Evolutionary conservation across 2,888 invertebrate genomes (phyloP), one percentile per base, ranked within the genome.

Genomic region (Trichogramma dendrolimi): DNA sequence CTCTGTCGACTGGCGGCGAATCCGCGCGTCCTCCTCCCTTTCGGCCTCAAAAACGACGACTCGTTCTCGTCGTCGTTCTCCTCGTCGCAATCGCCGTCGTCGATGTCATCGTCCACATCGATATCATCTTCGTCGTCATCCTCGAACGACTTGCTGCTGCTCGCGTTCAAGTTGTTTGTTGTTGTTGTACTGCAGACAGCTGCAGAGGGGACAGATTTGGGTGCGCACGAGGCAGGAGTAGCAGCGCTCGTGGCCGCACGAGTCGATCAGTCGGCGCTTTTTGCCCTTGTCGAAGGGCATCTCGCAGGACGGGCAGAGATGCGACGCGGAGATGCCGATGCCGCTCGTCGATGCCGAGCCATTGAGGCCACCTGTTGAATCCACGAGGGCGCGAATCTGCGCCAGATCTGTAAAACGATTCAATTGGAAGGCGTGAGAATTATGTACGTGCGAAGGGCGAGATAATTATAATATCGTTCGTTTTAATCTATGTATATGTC

Each of bases 261-360:
- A 89, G 83, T 96, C 96, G 78, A 95, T 94, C 75, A 96, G 84
- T 79, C 92, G 90, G 81, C 96, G 87, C 82, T 95, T 94, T 82
- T 95, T 96, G 80, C 95, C 95, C 82, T 94, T 94, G 82, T 96
- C 95, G 83, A 94, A 96, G 72, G 94, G 94, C 88, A 94, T 92
- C 80, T 89, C 89, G 83, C 92, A 92, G 80, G 91, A 90, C 68
- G 92, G 92, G 80, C 92, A 92, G 67, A 84, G 85, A 56, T 85
- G 84, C 67, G 10, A 10, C 27, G 27, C 27, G 27, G 27, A 27
- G 27, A 27, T 27, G 27, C 27, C 27, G 27, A 27, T 27, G 27
- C 27, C 27, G 27, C 27, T 27, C 1, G 52, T 57, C 51, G 61
- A 61, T 38, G 85, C 85, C 3, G 60, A 27, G 27, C 27, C 27